These are phyloP conservation scores for Plutella xylostella DNA, from an alignment of 2,888 invertebrate species.

Conservation along the genomic window DNA sequence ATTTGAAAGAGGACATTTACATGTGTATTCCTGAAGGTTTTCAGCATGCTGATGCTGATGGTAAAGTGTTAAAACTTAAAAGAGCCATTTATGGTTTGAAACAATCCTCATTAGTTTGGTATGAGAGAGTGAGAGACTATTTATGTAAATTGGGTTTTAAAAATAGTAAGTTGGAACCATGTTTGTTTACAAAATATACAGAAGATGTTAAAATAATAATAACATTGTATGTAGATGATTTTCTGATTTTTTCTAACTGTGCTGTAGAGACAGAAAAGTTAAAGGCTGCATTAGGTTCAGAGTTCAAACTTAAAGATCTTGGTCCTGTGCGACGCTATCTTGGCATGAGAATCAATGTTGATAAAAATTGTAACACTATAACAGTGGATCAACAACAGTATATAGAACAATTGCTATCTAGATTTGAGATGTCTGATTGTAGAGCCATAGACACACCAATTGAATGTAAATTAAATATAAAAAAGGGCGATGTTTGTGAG, in stretches of 20 bases:
- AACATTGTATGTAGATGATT: too few species aligned
- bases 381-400: not conserved
- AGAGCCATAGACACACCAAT: not conserved
- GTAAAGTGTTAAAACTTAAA: not conserved
- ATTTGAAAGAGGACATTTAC: not conserved
- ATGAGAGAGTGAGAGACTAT: not conserved
- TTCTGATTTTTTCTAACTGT: slow-evolving; percentile 3
- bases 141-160: not conserved
- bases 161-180: not conserved
- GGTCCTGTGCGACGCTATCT: not conserved
- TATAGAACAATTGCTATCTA: not conserved
- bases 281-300: too few species aligned
- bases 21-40: not conserved
- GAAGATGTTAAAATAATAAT: too few species aligned
- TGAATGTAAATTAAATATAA: not conserved
- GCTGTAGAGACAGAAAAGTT: slow-evolving; percentile 6
- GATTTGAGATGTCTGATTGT: slow-evolving; percentile 1
- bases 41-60: not conserved
- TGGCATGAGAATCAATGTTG: not conserved
- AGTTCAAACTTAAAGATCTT: slow-evolving; percentile 3
- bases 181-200: too few species aligned
- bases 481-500: not conserved
- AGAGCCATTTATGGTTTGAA: slow-evolving; percentile 6
- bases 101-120: not conserved
- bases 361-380: not conserved